Evolutionary conservation across 1,140 invertebrate species (phyloP).

Genomic region (Pinna nobilis): DNA sequence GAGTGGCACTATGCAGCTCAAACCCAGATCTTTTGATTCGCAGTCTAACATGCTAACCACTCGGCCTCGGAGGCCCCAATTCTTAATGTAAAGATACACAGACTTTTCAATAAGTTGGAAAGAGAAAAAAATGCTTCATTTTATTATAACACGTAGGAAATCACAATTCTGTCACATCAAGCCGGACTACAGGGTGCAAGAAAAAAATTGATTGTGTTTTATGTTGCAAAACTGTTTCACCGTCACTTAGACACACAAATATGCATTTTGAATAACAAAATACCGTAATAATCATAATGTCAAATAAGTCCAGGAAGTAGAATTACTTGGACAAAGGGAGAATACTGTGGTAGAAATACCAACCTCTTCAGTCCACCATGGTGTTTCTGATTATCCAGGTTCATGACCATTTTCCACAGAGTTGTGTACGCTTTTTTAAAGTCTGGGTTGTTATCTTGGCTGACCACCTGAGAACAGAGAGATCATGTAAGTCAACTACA

Average conservation of each 20-base stretch:
- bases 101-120: no score
- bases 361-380: constrained; percentile 57
- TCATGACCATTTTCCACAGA: constrained; percentile 46
- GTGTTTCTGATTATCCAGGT: constrained; percentile 44
- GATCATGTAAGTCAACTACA: neutral
- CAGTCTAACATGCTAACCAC: no score
- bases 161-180: neutral
- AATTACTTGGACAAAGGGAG: neutral
- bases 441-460: constrained; percentile 34
- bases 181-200: neutral
- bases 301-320: neutral
- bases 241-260: neutral
- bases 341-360: neutral
- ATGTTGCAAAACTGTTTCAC: neutral
- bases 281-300: neutral
- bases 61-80: no score
- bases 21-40: no score
- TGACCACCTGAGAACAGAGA: constrained; percentile 36
- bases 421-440: constrained; percentile 51
- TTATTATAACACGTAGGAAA: neutral
- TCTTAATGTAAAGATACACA: no score
- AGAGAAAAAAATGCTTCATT: no score
- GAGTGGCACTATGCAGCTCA: no score
- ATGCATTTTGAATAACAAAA: neutral
- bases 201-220: neutral